Base-by-base conservation (phyloP, 2,113 vertebrate species). In the Rhinopithecus roxellana region DNA sequence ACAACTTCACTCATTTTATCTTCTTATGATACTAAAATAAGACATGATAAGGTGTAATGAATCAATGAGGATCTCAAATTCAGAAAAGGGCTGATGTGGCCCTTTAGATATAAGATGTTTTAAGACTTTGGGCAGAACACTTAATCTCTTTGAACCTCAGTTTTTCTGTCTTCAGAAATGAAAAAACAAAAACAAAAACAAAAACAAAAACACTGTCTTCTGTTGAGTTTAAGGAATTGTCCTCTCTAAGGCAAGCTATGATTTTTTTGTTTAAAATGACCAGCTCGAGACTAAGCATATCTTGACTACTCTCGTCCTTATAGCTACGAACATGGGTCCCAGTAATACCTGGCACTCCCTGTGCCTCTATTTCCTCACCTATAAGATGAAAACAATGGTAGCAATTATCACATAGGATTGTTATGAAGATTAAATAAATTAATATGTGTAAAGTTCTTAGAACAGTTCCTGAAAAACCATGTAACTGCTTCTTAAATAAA, bases 1-100 rank as follows among this genome's bases (percentile, higher is more conserved):
- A 77, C 8, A 45, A 48, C 27, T 32, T 78, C 27, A 78, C 25
- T 45, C 74, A 77, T 48, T 48, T 78, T 8, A 16, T 30, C 74
- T 90, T 90, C 16, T 75, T 27, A n/a, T 79, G 70, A 59, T 94
- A 35, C 14, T 92, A 80, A 85, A 95, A 30, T n/a, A 77, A 94
- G n/a, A 8, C 16, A 38, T 89, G 45, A 69, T 35, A 81, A 84
- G 57, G 6, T 61, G 84, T 95, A 85, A 81, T 80, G 96, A n/a
- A 78, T 23, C 16, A 89, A 48, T 12, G 0, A 11, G 92, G 8
- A 7, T 61, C 22, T 95, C 79, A 83, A 91, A 67, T 67, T 61
- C 30, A 91, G 9, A 75, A 75, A 97, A 83, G 8, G 16, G 0
- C 12, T 70, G 50, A 13, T 23, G 30, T 89, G 5, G 11, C 0